A percentile compares a stretch with the other conserved stretches of the same genome.
phyloP scores from a whole-genome alignment of 2,888 invertebrate genomes.

The Plebejus melissa region DNA sequence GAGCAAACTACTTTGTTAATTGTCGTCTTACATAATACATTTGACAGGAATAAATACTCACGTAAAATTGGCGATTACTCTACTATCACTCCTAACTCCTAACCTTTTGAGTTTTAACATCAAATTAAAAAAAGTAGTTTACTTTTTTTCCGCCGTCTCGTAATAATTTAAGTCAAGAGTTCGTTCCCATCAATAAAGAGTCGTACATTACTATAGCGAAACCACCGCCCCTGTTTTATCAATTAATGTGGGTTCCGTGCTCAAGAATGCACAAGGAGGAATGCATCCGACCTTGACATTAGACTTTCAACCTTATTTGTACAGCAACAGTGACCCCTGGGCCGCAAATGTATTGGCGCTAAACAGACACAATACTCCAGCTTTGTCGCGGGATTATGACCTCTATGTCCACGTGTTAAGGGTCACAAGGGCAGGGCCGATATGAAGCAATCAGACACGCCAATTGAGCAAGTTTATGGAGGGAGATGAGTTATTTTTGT shows the following conservation, averaged over 20 bases:
- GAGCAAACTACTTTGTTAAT: neutral
- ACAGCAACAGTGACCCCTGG: slow-evolving; percentile 30
- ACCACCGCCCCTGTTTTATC: slow-evolving; percentile 55
- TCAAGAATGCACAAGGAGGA: slow-evolving; percentile 39
- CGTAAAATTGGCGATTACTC: no score
- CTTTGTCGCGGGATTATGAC: slow-evolving; percentile 50
- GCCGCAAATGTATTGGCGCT: slow-evolving; percentile 32
- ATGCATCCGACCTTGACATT: slow-evolving; percentile 30
- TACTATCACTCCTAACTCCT: neutral
- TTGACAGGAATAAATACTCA: neutral
- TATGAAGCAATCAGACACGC: slow-evolving; percentile 41
- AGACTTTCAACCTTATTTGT: slow-evolving; percentile 36
- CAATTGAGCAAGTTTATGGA: slow-evolving; percentile 36
- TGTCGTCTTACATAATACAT: neutral
- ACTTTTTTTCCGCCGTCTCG: neutral
- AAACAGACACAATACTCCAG: slow-evolving; percentile 39
- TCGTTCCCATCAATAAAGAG: slow-evolving; percentile 36
- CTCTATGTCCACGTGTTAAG: slow-evolving; percentile 51
- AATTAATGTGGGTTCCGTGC: slow-evolving; percentile 53
- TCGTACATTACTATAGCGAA: slow-evolving; percentile 40
- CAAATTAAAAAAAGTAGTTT: neutral
- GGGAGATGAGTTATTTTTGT: slow-evolving; percentile 21
- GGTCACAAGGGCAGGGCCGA: slow-evolving; percentile 48
- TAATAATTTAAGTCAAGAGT: neutral
- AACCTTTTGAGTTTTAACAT: neutral